Conservation (phyloP, 2,888 invertebrate species). For the Tenthredo mesomela region DNA sequence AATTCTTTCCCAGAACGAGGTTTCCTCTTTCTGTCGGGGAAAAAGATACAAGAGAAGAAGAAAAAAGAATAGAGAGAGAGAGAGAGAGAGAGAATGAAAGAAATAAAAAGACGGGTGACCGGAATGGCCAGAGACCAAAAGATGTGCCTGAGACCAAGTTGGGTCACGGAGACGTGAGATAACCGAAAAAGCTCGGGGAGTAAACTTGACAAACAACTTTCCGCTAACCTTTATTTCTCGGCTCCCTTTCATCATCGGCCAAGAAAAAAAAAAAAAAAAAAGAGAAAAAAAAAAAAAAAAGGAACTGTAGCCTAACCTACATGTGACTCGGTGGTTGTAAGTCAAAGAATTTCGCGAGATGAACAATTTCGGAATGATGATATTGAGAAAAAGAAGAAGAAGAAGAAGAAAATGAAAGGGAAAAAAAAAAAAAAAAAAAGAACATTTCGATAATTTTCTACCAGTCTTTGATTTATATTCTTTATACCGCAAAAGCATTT, state of each 20-base stretch:
- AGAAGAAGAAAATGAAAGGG: neutral
- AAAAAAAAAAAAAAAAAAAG: neutral
- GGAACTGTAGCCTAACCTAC: neutral
- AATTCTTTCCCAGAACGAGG: neutral
- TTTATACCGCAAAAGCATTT: neutral
- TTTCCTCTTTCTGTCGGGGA: neutral
- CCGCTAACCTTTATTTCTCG: slow-evolving; percentile 6
- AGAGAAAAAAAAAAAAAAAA: neutral
- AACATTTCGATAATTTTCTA: neutral
- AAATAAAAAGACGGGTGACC: slow-evolving; percentile 21
- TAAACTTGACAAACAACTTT: slow-evolving; percentile 38
- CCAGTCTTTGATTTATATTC: slow-evolving; percentile 11
- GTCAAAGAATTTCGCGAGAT: slow-evolving; percentile 7
- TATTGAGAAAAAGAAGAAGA: neutral
- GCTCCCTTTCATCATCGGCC: neutral
- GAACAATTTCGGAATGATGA: neutral
- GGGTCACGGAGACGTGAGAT: slow-evolving; percentile 4
- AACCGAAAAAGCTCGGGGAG: slow-evolving; percentile 33
- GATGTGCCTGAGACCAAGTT: neutral
- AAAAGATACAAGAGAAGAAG: neutral
- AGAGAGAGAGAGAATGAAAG: neutral
- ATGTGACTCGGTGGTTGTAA: neutral
- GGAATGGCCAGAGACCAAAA: slow-evolving; percentile 14
- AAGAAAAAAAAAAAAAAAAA: neutral
- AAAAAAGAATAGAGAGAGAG: neutral